Evolutionary conservation across 1,140 invertebrate species (phyloP).

Genomic region (Galendromus occidentalis): DNA sequence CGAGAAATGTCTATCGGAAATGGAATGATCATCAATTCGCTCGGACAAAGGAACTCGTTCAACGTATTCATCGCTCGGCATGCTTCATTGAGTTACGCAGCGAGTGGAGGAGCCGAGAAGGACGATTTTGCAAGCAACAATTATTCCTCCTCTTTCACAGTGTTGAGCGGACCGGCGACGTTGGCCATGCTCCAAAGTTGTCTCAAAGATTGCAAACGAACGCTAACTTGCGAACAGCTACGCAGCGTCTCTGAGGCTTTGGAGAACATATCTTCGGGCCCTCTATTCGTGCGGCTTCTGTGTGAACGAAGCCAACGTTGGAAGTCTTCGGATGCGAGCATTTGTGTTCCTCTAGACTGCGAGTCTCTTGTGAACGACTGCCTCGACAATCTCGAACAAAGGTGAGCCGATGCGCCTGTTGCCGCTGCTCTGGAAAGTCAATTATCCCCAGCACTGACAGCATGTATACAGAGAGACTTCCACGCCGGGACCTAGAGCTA

Average conservation of each 20-base stretch:
- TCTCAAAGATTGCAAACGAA: not conserved
- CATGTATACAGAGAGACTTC: too few species aligned
- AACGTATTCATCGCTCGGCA: too few species aligned
- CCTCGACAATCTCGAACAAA: slow-evolving; percentile 11
- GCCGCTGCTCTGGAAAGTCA: too few species aligned
- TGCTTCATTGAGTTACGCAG: too few species aligned
- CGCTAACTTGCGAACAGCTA: not conserved
- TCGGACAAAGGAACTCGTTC: too few species aligned
- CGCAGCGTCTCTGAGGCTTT: not conserved
- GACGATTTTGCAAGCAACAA: too few species aligned
- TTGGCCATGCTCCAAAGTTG: slow-evolving; percentile 8
- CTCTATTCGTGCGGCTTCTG: not conserved
- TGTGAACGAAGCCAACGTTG: slow-evolving; percentile 6
- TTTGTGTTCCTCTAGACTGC: not conserved
- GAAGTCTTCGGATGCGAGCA: not conserved
- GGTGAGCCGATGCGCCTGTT: not conserved
- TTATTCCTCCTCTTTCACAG: not conserved
- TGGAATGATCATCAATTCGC: slow-evolving; percentile 10
- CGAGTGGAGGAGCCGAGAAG: too few species aligned
- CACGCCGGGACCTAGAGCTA: too few species aligned
- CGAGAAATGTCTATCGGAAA: too few species aligned
- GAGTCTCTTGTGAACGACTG: not conserved
- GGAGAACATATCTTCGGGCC: not conserved
- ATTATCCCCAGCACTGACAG: too few species aligned
- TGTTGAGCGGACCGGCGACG: not conserved